These are phyloP conservation scores for Pandemis cinnamomeana DNA, from an alignment of 2,888 invertebrate genomes.

Conservation along the genomic window DNA sequence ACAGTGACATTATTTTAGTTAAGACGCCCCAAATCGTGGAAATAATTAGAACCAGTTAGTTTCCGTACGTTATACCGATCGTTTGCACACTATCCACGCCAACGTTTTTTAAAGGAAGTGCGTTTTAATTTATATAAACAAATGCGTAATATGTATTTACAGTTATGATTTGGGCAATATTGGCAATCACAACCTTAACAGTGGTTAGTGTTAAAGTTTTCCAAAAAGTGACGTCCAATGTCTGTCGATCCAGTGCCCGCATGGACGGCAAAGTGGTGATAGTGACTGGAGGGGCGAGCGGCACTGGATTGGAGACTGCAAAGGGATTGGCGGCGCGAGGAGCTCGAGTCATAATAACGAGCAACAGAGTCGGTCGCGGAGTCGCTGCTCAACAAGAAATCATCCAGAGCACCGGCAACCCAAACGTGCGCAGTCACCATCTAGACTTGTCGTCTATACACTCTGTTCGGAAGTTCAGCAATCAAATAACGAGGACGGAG, in stretches of 20 bases:
- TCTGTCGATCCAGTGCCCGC: constrained; percentile 74
- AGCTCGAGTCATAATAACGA: constrained; percentile 80
- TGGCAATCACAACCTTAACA: constrained; percentile 51
- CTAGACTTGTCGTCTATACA: constrained; percentile 76
- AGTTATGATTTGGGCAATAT: constrained; percentile 45
- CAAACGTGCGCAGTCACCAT: constrained; percentile 64
- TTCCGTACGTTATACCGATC: constrained; percentile 13
- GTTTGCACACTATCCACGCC: background rate
- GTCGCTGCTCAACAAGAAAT: constrained; percentile 70
- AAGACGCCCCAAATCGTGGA: constrained; percentile 31
- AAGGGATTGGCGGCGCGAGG: constrained; percentile 80
- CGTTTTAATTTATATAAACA: background rate
- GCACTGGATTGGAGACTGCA: constrained; percentile 82
- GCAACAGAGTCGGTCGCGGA: constrained; percentile 73
- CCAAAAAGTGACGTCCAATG: constrained; percentile 72
- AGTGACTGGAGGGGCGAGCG: constrained; percentile 78
- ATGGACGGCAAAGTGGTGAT: constrained; percentile 79
- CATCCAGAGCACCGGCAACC: constrained; percentile 68
- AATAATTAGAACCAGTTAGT: constrained; percentile 31
- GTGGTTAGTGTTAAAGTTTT: constrained; percentile 66
- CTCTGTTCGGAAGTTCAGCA: constrained; percentile 84
- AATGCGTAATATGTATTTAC: constrained; percentile 8
- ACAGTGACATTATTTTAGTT: constrained; percentile 43
- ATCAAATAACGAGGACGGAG: constrained; percentile 77
- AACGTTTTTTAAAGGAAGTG: background rate